phyloP scores from a whole-genome alignment of 2,113 vertebrate genomes.

The Atlantisia rogersi region DNA sequence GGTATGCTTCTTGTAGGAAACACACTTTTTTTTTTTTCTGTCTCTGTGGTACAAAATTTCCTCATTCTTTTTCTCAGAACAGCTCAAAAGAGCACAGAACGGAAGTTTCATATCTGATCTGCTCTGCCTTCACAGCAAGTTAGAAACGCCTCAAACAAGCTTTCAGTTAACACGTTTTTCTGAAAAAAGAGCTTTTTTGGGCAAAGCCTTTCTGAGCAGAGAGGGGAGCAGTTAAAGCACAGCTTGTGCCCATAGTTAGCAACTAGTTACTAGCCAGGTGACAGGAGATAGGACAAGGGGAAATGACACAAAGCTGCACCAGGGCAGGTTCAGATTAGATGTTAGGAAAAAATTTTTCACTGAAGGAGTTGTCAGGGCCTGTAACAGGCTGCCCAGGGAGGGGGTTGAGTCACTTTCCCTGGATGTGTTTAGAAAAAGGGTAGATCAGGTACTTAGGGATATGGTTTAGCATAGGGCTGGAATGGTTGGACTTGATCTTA shows the following conservation, averaged over 20 bases:
- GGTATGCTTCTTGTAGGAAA: not conserved
- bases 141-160: not conserved
- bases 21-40: not conserved
- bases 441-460: too few relatives aligned
- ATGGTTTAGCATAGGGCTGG: too few relatives aligned
- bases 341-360: too few relatives aligned
- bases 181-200: not conserved
- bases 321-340: too few relatives aligned
- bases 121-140: slow-evolving; percentile 51
- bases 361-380: too few relatives aligned
- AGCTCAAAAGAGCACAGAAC: not conserved
- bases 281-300: too few relatives aligned
- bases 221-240: not conserved
- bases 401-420: too few relatives aligned
- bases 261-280: too few relatives aligned
- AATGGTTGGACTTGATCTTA: too few relatives aligned
- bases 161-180: slow-evolving; percentile 2
- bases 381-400: too few relatives aligned
- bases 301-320: too few relatives aligned
- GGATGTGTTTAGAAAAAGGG: too few relatives aligned
- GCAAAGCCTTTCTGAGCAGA: not conserved
- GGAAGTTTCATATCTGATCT: slow-evolving; percentile 71
- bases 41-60: slow-evolving; percentile 30
- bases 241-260: not conserved
- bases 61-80: slow-evolving; percentile 71